Conservation (phyloP, 2,113 vertebrate species). For the Semicossyphus pulcher region DNA sequence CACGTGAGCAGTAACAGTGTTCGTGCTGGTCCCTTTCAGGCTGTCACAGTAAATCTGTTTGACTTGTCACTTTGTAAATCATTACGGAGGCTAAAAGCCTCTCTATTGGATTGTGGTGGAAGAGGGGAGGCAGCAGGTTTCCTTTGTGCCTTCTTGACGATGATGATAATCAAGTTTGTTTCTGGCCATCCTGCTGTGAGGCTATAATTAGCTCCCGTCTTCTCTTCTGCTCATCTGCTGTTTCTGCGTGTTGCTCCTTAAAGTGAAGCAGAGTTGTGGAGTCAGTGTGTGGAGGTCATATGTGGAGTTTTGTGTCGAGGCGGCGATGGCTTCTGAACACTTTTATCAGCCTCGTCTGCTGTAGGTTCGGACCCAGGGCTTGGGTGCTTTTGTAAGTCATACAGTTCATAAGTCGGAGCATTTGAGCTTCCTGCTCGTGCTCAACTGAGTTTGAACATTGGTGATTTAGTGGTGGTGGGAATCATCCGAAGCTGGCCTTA, state of each 20-base stretch:
- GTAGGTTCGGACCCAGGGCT: too few relatives aligned
- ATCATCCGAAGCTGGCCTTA: too few relatives aligned
- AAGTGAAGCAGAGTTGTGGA: slow-evolving; percentile 39
- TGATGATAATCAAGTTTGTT: slow-evolving; percentile 84
- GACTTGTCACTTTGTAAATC: slow-evolving; percentile 95
- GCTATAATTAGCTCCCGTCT: slow-evolving; percentile 78
- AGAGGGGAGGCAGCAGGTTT: slow-evolving; percentile 75
- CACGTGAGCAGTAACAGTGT: slow-evolving; percentile 85
- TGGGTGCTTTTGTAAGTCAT: too few relatives aligned
- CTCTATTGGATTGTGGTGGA: slow-evolving; percentile 88
- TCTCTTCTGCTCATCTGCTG: slow-evolving; percentile 54
- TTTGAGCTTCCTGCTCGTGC: too few relatives aligned
- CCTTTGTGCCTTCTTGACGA: slow-evolving; percentile 78
- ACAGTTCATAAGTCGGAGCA: background rate
- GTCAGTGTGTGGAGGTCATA: slow-evolving; percentile 43
- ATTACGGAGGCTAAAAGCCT: slow-evolving; percentile 93
- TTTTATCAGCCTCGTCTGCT: too few relatives aligned
- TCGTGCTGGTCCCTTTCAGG: slow-evolving; percentile 88
- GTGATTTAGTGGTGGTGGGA: too few relatives aligned
- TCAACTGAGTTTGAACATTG: too few relatives aligned
- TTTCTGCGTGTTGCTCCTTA: slow-evolving; percentile 63
- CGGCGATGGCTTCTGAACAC: slow-evolving; percentile 10
- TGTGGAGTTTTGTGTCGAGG: slow-evolving; percentile 17
- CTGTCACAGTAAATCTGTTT: slow-evolving; percentile 92
- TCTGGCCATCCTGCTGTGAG: slow-evolving; percentile 76